phyloP scores from a whole-genome alignment of 2,113 vertebrate genomes.

The Oncorhynchus kisutch region DNA sequence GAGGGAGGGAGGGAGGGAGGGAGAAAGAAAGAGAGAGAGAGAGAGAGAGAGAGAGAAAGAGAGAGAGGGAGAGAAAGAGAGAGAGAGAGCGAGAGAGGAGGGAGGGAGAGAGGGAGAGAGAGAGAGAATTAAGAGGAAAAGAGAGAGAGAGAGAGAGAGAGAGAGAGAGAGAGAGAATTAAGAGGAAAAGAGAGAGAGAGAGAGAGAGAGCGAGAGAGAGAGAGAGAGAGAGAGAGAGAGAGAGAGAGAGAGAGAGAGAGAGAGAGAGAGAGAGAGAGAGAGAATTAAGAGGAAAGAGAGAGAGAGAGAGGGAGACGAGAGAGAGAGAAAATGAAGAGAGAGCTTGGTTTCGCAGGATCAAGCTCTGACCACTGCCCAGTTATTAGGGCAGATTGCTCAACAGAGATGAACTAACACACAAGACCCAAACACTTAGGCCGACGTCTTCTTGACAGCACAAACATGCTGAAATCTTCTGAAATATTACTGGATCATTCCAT shows the following conservation, averaged over 20 bases:
- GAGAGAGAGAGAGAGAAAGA: slow-evolving; percentile 36
- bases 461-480: too few species aligned
- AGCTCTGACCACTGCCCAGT: slow-evolving; percentile 28
- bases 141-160: slow-evolving; percentile 51
- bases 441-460: too few species aligned
- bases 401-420: slow-evolving; percentile 7
- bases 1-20: background rate
- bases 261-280: background rate
- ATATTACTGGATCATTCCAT: too few species aligned
- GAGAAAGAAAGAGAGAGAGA: background rate
- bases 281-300: background rate
- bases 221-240: background rate
- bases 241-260: background rate
- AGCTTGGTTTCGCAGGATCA: slow-evolving; percentile 24
- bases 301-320: slow-evolving; percentile 56
- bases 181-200: background rate
- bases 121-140: background rate
- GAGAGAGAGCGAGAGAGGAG: background rate
- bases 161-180: background rate
- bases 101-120: slow-evolving; percentile 49
- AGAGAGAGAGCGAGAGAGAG: too few species aligned
- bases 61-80: slow-evolving; percentile 50
- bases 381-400: slow-evolving; percentile 28
- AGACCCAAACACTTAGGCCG: slow-evolving; percentile 3
- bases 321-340: slow-evolving; percentile 42